A percentile compares a stretch with the other conserved stretches of the same genome.
These are phyloP conservation scores for Jacana jacana DNA, from an alignment of 2,113 vertebrate genomes.

Conservation along the genomic window DNA sequence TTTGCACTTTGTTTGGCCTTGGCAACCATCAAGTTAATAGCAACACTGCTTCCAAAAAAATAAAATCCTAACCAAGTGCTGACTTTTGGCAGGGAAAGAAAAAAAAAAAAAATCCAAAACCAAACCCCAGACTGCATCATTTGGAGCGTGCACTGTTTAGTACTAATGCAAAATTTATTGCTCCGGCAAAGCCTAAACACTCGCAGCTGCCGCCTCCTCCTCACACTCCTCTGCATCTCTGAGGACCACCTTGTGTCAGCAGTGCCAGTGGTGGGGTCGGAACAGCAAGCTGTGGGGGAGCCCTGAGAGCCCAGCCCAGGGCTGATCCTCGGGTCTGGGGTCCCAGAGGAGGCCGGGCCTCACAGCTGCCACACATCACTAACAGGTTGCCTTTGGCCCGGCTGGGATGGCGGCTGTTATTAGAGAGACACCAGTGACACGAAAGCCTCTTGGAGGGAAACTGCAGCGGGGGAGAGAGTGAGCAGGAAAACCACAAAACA, in stretches of 20 bases:
- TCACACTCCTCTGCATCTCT: not conserved
- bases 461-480: not conserved
- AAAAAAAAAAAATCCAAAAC: not conserved
- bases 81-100: not conserved
- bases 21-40: conserved; percentile 31
- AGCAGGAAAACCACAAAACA: conserved; percentile 45
- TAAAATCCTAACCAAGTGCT: conserved; percentile 17
- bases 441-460: not conserved
- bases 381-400: not conserved
- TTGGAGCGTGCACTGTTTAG: conserved; percentile 13
- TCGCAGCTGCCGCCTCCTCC: conserved; percentile 47
- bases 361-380: not conserved
- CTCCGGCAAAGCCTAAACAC: not conserved
- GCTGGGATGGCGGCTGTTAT: not conserved
- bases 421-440: not conserved
- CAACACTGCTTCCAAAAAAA: conserved; percentile 21
- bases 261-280: not conserved
- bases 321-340: not conserved
- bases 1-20: conserved; percentile 51
- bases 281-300: not conserved
- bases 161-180: not conserved
- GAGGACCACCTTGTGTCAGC: not conserved
- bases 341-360: not conserved
- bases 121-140: not conserved
- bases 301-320: not conserved